A percentile compares a stretch with the other conserved stretches of the same genome.
Conservation (phyloP, 2,797 vertebrate genomes). For the Parauchenoglanis punctatus region DNA sequence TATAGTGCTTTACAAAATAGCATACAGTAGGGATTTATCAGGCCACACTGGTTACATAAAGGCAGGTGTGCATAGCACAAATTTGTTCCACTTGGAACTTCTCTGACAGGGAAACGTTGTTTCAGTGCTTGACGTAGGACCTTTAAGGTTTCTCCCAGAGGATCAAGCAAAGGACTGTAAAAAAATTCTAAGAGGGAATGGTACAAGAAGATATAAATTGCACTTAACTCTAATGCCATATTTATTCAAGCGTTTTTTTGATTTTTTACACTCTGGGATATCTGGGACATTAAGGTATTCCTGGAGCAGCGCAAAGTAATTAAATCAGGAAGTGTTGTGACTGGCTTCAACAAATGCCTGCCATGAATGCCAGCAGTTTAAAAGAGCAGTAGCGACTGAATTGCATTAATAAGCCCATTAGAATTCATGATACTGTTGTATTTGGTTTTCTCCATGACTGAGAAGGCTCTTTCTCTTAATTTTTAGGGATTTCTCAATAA, state of each 20-base stretch:
- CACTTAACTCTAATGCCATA: not conserved
- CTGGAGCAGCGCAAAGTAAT: conserved; percentile 39
- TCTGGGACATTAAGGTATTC: conserved; percentile 6
- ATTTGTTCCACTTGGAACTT: not conserved
- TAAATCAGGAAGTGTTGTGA: conserved; percentile 39
- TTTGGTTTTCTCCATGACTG: not conserved
- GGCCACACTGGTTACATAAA: not conserved
- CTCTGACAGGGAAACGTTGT: not conserved
- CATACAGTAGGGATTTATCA: not conserved
- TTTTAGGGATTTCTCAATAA: conserved; percentile 24
- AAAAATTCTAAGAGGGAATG: not conserved
- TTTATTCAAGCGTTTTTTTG: not conserved
- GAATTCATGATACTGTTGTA: conserved; percentile 12
- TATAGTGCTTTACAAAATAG: not conserved
- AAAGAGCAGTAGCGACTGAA: not conserved
- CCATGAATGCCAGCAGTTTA: not conserved
- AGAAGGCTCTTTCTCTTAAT: not conserved
- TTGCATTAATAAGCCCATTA: conserved; percentile 35
- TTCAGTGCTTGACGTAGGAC: not conserved
- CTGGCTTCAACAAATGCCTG: conserved; percentile 44
- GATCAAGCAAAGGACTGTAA: not conserved
- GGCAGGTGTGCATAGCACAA: not conserved
- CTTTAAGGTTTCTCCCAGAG: not conserved
- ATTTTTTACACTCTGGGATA: not conserved
- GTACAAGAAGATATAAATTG: not conserved